phyloP scores from a whole-genome alignment of 1,140 invertebrate genomes.

The Diplogasteroides magnus region DNA sequence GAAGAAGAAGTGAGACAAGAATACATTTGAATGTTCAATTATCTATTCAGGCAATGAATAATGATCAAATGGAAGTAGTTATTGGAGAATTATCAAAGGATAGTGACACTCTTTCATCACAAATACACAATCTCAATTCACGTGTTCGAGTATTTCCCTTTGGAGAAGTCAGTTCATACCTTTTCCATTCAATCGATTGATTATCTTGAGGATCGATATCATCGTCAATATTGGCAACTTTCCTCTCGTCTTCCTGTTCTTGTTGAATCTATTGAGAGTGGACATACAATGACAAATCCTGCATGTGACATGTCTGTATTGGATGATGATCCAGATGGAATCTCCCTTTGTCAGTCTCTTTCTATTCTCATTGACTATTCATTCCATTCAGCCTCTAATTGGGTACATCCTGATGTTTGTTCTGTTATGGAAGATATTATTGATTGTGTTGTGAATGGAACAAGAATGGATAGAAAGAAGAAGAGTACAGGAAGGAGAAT shows the following conservation, averaged over 20 bases:
- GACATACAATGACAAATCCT: not conserved
- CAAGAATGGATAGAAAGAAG: conserved; percentile 14
- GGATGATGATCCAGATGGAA: not conserved
- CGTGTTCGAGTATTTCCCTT: conserved; percentile 23
- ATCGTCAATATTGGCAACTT: conserved; percentile 22
- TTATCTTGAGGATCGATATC: not conserved
- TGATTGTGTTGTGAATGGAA: conserved; percentile 11
- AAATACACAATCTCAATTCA: conserved; percentile 14
- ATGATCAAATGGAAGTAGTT: conserved; percentile 9
- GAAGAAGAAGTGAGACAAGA: conserved; percentile 1
- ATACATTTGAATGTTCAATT: not conserved
- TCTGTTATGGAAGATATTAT: conserved; percentile 18
- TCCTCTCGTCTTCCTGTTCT: conserved; percentile 7
- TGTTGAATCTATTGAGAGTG: conserved; percentile 15
- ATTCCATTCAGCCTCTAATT: not conserved
- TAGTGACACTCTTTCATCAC: conserved; percentile 5
- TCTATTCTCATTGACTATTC: not conserved
- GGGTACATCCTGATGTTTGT: conserved; percentile 13
- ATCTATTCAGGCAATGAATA: conserved; percentile 12
- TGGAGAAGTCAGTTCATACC: conserved; percentile 20
- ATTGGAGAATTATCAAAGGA: conserved; percentile 19
- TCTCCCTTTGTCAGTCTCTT: too few species aligned
- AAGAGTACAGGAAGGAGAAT: conserved; percentile 8
- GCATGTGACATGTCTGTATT: not conserved
- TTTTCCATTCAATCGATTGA: not conserved